Conservation (phyloP, 2,797 vertebrate genomes). For the Malacoraja senta region DNA sequence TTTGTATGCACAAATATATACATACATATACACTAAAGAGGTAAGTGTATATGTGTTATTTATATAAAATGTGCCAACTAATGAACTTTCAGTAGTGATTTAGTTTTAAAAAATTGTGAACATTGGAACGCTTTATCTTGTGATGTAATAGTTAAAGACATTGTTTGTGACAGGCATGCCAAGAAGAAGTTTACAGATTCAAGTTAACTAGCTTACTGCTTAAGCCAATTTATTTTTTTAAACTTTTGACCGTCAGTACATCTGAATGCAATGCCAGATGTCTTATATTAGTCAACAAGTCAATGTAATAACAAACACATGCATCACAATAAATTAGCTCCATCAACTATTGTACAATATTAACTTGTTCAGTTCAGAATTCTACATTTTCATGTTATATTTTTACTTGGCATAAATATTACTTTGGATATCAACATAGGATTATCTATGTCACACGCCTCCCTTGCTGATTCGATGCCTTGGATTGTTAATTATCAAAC, state of each 20-base stretch:
- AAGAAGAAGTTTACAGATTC: background rate
- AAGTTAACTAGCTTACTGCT: background rate
- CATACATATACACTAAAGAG: too few species aligned
- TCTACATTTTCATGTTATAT: background rate
- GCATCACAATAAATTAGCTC: background rate
- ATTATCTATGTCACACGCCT: background rate
- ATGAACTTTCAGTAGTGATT: background rate
- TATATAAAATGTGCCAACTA: background rate
- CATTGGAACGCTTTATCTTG: background rate
- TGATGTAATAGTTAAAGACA: background rate
- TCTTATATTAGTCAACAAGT: background rate
- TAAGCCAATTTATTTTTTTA: background rate
- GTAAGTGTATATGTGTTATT: background rate
- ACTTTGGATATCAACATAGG: background rate
- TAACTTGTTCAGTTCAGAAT: slow-evolving; percentile 7
- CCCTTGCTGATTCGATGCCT: too few species aligned
- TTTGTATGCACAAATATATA: background rate
- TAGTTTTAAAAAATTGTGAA: background rate
- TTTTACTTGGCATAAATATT: background rate
- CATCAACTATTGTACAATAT: background rate
- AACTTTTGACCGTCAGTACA: background rate
- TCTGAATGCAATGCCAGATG: background rate
- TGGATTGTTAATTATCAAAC: background rate
- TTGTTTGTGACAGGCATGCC: background rate
- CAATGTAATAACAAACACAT: slow-evolving; percentile 19